phyloP scores from a whole-genome alignment of 2,797 vertebrate genomes.

The Muscicapa comitata region DNA sequence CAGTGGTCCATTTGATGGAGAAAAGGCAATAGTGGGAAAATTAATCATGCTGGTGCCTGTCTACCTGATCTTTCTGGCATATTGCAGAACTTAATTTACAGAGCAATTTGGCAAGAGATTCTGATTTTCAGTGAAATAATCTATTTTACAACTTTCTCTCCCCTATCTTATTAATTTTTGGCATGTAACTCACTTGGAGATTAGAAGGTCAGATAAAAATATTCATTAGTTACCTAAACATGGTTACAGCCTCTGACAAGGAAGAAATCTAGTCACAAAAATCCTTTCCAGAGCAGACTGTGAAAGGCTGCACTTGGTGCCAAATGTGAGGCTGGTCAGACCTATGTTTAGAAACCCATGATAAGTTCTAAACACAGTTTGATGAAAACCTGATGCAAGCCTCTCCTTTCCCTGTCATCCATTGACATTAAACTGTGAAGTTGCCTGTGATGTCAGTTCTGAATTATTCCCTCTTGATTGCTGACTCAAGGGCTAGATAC shows the following conservation, averaged over 20 bases:
- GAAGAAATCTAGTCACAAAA: slow-evolving; percentile 25
- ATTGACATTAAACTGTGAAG: slow-evolving; percentile 50
- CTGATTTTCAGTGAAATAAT: slow-evolving; percentile 11
- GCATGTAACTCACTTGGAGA: not conserved
- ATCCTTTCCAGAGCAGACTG: slow-evolving; percentile 13
- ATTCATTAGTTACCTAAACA: slow-evolving; percentile 51
- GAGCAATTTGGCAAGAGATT: slow-evolving; percentile 44
- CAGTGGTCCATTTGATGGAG: slow-evolving; percentile 44
- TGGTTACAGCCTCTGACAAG: not conserved
- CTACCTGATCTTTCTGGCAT: slow-evolving; percentile 65
- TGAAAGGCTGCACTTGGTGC: slow-evolving; percentile 6
- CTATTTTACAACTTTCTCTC: slow-evolving; percentile 28
- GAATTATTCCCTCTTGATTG: slow-evolving; percentile 62
- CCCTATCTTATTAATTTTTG: slow-evolving; percentile 27
- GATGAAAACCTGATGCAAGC: slow-evolving; percentile 63
- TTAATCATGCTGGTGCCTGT: slow-evolving; percentile 68
- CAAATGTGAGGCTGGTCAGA: slow-evolving; percentile 39
- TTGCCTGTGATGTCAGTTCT: slow-evolving; percentile 56
- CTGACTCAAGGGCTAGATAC: slow-evolving; percentile 46
- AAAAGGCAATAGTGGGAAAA: slow-evolving; percentile 51
- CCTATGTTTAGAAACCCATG: slow-evolving; percentile 59
- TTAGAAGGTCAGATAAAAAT: slow-evolving; percentile 21
- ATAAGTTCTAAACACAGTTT: slow-evolving; percentile 49
- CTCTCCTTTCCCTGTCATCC: slow-evolving; percentile 48
- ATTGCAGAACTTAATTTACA: slow-evolving; percentile 43